Evolutionary conservation across 1,140 invertebrate species (phyloP).

Genomic region (Gonatopus flavifemur): DNA sequence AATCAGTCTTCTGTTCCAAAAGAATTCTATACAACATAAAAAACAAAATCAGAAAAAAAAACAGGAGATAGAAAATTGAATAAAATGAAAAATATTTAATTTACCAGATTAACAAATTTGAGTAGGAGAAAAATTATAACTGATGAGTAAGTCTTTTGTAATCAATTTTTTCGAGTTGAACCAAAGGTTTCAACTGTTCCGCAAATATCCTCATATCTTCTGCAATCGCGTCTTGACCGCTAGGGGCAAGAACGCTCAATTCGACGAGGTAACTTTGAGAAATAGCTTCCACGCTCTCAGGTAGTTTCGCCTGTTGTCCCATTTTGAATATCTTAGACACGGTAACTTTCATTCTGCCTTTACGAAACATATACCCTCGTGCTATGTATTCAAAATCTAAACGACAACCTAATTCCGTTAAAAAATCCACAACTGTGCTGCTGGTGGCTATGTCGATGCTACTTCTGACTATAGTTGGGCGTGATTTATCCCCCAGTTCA

Average conservation of each 20-base stretch:
- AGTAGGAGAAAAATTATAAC: too few species aligned
- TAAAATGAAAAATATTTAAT: too few species aligned
- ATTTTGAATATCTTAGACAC: constrained; percentile 94
- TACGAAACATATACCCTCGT: constrained; percentile 93
- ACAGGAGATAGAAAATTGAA: too few species aligned
- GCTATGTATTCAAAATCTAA: constrained; percentile 93
- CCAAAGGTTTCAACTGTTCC: constrained; percentile 89
- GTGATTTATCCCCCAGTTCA: constrained; percentile 84
- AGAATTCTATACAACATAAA: too few species aligned
- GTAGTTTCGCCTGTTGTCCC: constrained; percentile 68
- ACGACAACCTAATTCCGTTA: constrained; percentile 87
- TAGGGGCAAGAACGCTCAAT: constrained; percentile 88
- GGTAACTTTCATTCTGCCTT: constrained; percentile 95
- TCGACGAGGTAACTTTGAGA: constrained; percentile 94
- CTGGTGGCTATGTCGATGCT: constrained; percentile 91
- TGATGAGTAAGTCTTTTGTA: constrained; percentile 73
- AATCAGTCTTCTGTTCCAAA: too few species aligned
- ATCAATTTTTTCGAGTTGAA: constrained; percentile 89
- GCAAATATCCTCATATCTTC: constrained; percentile 96
- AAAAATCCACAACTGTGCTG: constrained; percentile 86
- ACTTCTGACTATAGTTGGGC: constrained; percentile 86
- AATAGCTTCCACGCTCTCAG: constrained; percentile 78
- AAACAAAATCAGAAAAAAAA: too few species aligned
- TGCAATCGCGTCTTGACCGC: constrained; percentile 90
- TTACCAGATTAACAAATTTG: too few species aligned